A percentile compares a stretch with the other conserved stretches of the same genome.
phyloP scores from a whole-genome alignment of 2,888 invertebrate genomes.

The Parnassius apollo region DNA sequence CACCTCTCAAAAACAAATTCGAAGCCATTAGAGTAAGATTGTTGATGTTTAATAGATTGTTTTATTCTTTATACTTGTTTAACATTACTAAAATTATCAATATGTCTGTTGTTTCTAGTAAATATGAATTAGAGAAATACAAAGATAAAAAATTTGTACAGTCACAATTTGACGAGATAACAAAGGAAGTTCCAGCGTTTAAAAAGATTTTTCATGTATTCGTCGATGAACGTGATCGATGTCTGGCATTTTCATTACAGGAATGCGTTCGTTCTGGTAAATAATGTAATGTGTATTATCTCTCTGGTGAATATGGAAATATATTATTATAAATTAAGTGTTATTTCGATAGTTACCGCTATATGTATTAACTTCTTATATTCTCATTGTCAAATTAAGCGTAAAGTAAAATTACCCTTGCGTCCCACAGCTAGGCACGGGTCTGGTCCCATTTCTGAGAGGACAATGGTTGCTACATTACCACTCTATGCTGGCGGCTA shows the following conservation, averaged over 20 bases:
- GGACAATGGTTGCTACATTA: too few species aligned
- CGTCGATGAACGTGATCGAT: conserved; percentile 73
- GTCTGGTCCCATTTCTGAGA: too few species aligned
- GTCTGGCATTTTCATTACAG: conserved; percentile 71
- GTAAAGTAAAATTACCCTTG: too few species aligned
- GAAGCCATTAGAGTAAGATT: conserved; percentile 65
- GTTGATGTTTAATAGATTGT: background rate
- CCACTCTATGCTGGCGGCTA: too few species aligned
- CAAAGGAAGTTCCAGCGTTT: conserved; percentile 69
- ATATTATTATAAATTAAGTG: too few species aligned
- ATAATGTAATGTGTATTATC: conserved; percentile 23
- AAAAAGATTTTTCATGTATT: conserved; percentile 76
- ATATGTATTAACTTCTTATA: too few species aligned
- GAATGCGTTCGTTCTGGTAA: conserved; percentile 69
- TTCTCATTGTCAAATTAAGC: too few species aligned
- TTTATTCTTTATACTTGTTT: background rate
- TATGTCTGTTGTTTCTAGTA: conserved; percentile 46
- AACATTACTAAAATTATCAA: conserved; percentile 20
- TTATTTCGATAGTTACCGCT: too few species aligned
- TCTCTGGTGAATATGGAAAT: too few species aligned
- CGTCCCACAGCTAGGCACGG: too few species aligned
- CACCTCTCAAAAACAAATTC: conserved; percentile 65
- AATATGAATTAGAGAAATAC: conserved; percentile 62
- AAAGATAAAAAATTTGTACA: conserved; percentile 71
- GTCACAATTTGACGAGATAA: conserved; percentile 72